Percentiles rank a stretch among this genome's conserved stretches.
These are phyloP conservation scores for Desmophyllum pertusum DNA, from an alignment of 92 coral and sea anemone species.

Conservation along the genomic window DNA sequence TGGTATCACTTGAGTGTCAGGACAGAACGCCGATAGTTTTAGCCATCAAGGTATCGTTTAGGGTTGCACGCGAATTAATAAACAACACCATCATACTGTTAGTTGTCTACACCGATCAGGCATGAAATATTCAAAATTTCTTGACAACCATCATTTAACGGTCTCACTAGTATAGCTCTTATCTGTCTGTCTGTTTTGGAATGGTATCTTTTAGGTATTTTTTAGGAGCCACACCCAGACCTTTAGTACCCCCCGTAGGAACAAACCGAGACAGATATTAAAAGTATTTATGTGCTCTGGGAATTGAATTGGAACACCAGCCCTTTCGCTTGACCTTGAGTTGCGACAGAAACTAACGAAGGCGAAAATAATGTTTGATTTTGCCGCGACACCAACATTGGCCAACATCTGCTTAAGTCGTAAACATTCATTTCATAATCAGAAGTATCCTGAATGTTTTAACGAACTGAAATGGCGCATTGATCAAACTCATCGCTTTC, in stretches of 20 bases:
- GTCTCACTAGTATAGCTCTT: too few relatives aligned
- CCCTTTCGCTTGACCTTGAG: constrained; percentile 6
- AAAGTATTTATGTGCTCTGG: background rate
- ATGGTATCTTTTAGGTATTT: too few relatives aligned
- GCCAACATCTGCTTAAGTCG: constrained; percentile 24
- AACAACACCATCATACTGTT: too few relatives aligned
- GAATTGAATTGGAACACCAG: background rate
- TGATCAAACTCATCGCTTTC: background rate
- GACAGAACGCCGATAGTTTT: background rate
- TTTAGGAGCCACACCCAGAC: background rate
- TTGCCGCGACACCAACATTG: background rate
- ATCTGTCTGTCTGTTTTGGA: too few relatives aligned
- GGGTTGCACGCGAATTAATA: too few relatives aligned
- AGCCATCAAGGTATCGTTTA: too few relatives aligned
- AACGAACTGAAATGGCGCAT: background rate
- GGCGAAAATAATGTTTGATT: constrained; percentile 5
- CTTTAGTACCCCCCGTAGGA: too few relatives aligned
- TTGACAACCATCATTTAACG: too few relatives aligned
- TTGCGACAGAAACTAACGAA: background rate
- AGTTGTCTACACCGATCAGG: too few relatives aligned
- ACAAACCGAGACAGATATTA: background rate
- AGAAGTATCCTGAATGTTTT: background rate
- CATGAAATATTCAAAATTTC: too few relatives aligned
- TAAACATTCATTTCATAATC: constrained; percentile 8
- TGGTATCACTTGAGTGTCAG: background rate